Evolutionary conservation across 2,113 vertebrate genomes (phyloP).

Genomic region (Camelus dromedarius): DNA sequence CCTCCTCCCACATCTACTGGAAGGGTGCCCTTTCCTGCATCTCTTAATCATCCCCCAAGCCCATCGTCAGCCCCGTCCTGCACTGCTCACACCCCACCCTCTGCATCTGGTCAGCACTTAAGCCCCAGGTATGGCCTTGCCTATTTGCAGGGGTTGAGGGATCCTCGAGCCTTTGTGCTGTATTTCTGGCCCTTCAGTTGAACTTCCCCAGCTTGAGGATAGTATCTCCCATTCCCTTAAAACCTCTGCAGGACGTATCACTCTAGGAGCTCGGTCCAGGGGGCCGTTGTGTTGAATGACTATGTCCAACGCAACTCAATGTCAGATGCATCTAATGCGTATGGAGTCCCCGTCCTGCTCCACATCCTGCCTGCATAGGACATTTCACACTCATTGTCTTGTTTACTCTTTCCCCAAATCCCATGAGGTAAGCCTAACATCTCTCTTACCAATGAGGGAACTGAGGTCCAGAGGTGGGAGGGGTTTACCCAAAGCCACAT

Average conservation of each 20-base stretch:
- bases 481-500: not conserved
- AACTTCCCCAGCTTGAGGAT: not conserved
- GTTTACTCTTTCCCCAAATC: not conserved
- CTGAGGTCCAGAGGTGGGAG: not conserved
- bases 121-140: not conserved
- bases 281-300: not conserved
- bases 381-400: not conserved
- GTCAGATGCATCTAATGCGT: fast-evolving
- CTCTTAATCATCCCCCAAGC: not conserved
- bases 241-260: too few species aligned
- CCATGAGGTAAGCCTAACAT: not conserved
- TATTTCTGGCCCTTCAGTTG: not conserved
- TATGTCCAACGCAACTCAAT: fast-evolving
- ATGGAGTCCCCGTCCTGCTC: not conserved
- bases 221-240: not conserved
- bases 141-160: not conserved
- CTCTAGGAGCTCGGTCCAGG: not conserved
- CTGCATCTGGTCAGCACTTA: fast-evolving
- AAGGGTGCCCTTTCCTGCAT: fast-evolving
- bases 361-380: not conserved
- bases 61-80: not conserved
- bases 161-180: not conserved
- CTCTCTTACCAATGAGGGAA: not conserved
- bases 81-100: fast-evolving
- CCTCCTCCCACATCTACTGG: not conserved